These are phyloP conservation scores for Oikopleura dioica DNA, from an alignment of 23 tunicate genomes.

Conservation along the genomic window DNA sequence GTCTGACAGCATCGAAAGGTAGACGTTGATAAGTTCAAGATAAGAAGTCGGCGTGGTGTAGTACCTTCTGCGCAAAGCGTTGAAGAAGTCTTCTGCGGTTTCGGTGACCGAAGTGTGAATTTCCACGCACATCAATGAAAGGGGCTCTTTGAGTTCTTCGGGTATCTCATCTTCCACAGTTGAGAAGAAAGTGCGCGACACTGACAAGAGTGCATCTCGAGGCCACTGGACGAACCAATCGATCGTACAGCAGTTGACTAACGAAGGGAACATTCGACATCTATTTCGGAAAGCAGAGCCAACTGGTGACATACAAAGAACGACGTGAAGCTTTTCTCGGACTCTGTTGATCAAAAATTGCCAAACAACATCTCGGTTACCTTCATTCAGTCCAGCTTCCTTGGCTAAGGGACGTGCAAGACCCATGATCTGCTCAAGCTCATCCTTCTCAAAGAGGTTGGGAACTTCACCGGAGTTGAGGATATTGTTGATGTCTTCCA, in stretches of 20 bases:
- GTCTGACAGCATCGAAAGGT: conserved; percentile 52
- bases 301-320: conserved; percentile 92
- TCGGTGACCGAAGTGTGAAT: conserved; percentile 67
- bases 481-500: conserved; percentile 89
- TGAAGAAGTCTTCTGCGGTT: conserved; percentile 66
- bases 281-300: conserved; percentile 84
- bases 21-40: conserved; percentile 71
- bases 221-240: conserved; percentile 99
- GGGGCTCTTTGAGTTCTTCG: conserved; percentile 29
- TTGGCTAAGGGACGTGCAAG: conserved; percentile 71
- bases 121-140: conserved; percentile 62
- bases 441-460: conserved; percentile 85
- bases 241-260: conserved; percentile 94
- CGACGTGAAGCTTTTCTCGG: conserved; percentile 76
- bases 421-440: conserved; percentile 64
- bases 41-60: conserved; percentile 95
- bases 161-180: conserved; percentile 63
- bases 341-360: conserved; percentile 83
- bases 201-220: conserved; percentile 68
- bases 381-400: conserved; percentile 47
- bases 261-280: conserved; percentile 76
- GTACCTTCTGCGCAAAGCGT: conserved; percentile 57
- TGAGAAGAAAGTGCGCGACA: conserved; percentile 41
- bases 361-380: conserved; percentile 76
- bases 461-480: conserved; percentile 98